Base-by-base conservation (phyloP, 92 coral and sea anemone genomes). In the Plumapathes pennacea region DNA sequence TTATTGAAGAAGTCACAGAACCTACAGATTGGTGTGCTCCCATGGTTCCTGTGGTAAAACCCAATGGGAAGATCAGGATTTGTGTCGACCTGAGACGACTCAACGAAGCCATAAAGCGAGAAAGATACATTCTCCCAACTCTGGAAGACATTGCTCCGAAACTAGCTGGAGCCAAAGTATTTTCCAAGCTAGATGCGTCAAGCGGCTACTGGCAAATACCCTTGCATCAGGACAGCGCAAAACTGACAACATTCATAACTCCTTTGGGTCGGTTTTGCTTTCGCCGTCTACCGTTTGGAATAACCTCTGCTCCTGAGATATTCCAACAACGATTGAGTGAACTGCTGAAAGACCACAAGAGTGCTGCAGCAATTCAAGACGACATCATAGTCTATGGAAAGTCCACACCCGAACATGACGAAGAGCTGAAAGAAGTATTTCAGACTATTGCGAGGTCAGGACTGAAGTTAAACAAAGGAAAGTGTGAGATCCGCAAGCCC, bases 11-110 rank as follows among this genome's bases (percentile, higher is more conserved):
- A 33, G 62, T 80, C 15, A 67, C 48, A 18, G 36, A 80, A 57
- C 77, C 88, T 21, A 81, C 77, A 0, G 76, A 80, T n/a, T 80
- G 88, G 81, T 72, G 81, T 52, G 76, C 88, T 37, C 81, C 81
- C 17, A 61, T 65, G 63, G 71, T 73, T 18, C 72, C 40, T 0
- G 68, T 68, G 5, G 53, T 54, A 6, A 77, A 59, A 13, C 50
- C 68, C 40, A 68, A 69, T 40, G 66, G 72, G 4, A 21, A 60
- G 7, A 31, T 63, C n/a, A 26, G 80, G 11, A 82, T 74, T 9
- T 82, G 79, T 8, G 83, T 74, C 6, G 77, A 59, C 46, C 51
- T 31, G 13, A 53, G 70, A 57, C 59, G 54, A 54, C 47, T 69
- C 9, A 67, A 50, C 10, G 88, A 74, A 43, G 81, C 69, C n/a